Evolutionary conservation across 2,888 invertebrate genomes (phyloP).

Genomic region (Pachymerium ferrugineum): DNA sequence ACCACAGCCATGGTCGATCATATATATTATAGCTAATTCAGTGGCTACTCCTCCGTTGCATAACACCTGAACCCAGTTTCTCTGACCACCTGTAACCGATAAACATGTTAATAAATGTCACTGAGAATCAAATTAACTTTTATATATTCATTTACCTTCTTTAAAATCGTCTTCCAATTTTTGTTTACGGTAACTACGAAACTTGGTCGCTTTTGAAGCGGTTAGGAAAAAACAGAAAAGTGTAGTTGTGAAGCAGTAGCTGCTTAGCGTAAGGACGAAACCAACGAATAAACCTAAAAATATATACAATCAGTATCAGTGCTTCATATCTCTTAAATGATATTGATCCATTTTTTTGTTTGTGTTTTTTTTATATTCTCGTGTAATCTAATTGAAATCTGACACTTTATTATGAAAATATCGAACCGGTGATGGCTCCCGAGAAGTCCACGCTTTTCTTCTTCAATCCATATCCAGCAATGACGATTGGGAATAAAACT

Average conservation of each 20-base stretch:
- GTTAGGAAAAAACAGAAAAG: conserved; percentile 71
- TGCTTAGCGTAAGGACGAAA: conserved; percentile 69
- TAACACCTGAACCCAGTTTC: conserved; percentile 83
- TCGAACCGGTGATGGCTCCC: conserved; percentile 61
- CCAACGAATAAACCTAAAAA: conserved; percentile 63
- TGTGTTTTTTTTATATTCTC: background rate
- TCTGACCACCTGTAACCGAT: conserved; percentile 75
- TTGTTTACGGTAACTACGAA: conserved; percentile 53
- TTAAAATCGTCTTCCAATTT: conserved; percentile 71
- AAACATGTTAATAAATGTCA: too few species aligned
- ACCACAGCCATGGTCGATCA: conserved; percentile 70
- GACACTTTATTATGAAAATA: background rate
- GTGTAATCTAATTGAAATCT: background rate
- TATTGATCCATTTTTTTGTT: background rate
- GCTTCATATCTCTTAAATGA: background rate
- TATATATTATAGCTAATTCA: conserved; percentile 67
- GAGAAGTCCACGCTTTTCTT: conserved; percentile 63
- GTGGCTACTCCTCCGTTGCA: conserved; percentile 86
- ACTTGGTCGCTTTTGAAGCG: conserved; percentile 75
- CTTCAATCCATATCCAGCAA: conserved; percentile 62
- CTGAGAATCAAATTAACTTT: background rate
- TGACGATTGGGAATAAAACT: conserved; percentile 59
- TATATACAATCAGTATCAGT: conserved; percentile 9
- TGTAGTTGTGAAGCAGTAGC: conserved; percentile 66
- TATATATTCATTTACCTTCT: conserved; percentile 57